Evolutionary conservation across 2,797 vertebrate species (phyloP), one percentile per base, ranked within the genome.

Genomic region (Brachymystax lenok): DNA sequence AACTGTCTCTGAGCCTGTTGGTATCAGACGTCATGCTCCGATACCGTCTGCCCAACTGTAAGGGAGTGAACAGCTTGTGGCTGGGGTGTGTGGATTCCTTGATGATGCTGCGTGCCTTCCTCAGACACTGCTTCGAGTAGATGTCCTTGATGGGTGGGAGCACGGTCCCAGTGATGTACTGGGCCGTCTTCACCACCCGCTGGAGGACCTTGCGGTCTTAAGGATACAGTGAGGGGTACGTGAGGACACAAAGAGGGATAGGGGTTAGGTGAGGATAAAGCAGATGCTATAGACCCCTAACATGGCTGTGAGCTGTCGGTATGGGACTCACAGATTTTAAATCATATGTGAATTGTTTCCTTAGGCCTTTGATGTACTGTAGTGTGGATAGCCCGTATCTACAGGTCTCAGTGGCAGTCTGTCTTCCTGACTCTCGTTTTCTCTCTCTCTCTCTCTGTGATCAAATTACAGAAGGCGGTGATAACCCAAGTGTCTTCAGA

Each of bases 401-500:
- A 63, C 21, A 27, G 52, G 16, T 5, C 16, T 54, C 52, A 21
- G 56, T 59, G n/a, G 19, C 56, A 59, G n/a, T 59, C 8, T 59
- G 19, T 59, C 54, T n/a, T n/a, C 5, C 19, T n/a, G 51, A 46
- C 40, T 46, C 40, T 46, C 40, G 8, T 12, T 46, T 8, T 46
- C 40, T 46, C 40, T 35, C 33, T 5, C 33, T 40, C 40, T 40
- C 40, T 46, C 10, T 10, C 10, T 46, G 40, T 46, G 40, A 46
- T 10, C 10, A 46, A 46, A 2, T 46, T 91, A 82, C 95, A 99
- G 98, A 97, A 95, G 93, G 97, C 97, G 79, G 95, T 98, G 91
- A 98, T 99, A 91, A 96, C 95, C 83, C 96, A 97, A 54, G 96
- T 99, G 85, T 98, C 96, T 83, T 95, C 97, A 73, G 97, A 99